These are phyloP conservation scores for Megaceryle torquata DNA, from an alignment of 2,113 vertebrate genomes.

Conservation along the genomic window DNA sequence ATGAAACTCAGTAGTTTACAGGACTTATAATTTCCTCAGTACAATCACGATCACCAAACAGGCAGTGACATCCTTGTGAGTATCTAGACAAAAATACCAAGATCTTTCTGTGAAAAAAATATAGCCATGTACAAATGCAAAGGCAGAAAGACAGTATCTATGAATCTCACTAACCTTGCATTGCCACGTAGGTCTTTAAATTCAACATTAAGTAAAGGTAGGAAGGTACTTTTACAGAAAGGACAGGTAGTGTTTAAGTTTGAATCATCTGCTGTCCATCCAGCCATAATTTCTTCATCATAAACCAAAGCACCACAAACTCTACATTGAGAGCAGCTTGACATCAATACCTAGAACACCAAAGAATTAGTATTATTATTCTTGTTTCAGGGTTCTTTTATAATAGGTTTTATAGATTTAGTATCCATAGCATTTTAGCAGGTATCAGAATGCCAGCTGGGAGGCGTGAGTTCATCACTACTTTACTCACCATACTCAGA, in stretches of 20 bases:
- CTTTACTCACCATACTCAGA: not conserved
- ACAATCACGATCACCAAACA: fast-evolving
- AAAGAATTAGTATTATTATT: not conserved
- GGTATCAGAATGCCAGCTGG: not conserved
- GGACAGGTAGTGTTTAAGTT: slow-evolving; percentile 96
- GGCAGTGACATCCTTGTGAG: not conserved
- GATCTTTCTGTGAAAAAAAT: not conserved
- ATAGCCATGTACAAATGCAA: not conserved
- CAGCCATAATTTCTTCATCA: slow-evolving; percentile 98
- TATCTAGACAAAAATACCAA: not conserved
- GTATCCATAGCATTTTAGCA: not conserved
- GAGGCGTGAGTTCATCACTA: not conserved
- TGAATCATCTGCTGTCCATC: slow-evolving; percentile 96
- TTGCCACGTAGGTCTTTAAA: slow-evolving; percentile 91
- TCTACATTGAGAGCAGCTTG: slow-evolving; percentile 94
- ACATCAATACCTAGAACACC: slow-evolving; percentile 89
- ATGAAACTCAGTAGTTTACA: not conserved
- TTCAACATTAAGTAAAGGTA: slow-evolving; percentile 92
- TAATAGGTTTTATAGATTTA: not conserved
- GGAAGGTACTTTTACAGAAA: slow-evolving; percentile 90
- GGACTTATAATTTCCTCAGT: not conserved
- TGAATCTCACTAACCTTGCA: slow-evolving; percentile 78
- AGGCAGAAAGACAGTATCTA: not conserved
- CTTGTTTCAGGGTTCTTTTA: not conserved
- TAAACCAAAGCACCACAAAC: slow-evolving; percentile 91